Evolutionary conservation across 2,797 vertebrate genomes (phyloP).

Genomic region (Tapera naevia): DNA sequence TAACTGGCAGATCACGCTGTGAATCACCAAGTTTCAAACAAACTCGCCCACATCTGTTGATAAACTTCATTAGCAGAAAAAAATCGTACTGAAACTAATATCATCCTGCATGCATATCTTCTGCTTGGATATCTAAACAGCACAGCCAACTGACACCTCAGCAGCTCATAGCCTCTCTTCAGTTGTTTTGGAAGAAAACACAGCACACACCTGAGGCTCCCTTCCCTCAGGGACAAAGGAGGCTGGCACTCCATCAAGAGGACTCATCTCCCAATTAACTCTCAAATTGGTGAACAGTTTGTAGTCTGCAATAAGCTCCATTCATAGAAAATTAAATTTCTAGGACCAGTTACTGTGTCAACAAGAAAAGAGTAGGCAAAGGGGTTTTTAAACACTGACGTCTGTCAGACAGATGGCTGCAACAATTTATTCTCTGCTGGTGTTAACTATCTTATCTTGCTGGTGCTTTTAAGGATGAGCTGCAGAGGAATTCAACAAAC

Average conservation of each 20-base stretch:
- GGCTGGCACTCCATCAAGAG: background rate
- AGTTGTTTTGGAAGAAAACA: background rate
- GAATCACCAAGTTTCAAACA: constrained; percentile 5
- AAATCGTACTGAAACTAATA: background rate
- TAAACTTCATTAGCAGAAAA: constrained; percentile 39
- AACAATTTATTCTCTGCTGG: constrained; percentile 11
- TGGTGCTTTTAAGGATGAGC: background rate
- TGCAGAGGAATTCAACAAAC: background rate
- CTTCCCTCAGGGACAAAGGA: background rate
- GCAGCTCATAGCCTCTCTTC: background rate
- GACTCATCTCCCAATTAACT: background rate
- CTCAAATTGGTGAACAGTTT: background rate
- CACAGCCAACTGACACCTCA: background rate
- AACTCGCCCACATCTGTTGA: background rate
- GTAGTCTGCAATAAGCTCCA: background rate
- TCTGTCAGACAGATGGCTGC: constrained; percentile 41
- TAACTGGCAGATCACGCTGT: background rate
- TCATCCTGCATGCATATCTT: background rate
- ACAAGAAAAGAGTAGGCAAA: background rate
- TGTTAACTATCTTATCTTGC: background rate
- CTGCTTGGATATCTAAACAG: background rate
- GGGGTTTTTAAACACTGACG: background rate
- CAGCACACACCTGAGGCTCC: background rate
- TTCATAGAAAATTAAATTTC: constrained; percentile 10
- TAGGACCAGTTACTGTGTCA: background rate